These are phyloP conservation scores for Drosophila pectinifera DNA, from an alignment of 1,140 invertebrate genomes.

Conservation along the genomic window DNA sequence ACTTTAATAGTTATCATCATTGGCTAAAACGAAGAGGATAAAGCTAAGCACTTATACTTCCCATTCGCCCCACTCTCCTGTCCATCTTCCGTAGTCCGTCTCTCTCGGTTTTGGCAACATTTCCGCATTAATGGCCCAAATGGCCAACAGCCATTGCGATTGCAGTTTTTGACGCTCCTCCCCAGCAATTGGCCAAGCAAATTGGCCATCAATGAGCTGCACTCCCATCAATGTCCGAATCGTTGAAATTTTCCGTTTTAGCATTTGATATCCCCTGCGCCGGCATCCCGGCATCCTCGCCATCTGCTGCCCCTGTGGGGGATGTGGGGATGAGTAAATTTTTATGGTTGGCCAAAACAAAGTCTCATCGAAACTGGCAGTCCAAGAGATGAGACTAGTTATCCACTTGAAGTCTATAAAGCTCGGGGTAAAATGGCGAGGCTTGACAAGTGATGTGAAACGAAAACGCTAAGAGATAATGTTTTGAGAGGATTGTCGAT, in stretches of 20 bases:
- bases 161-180: slow-evolving; percentile 46
- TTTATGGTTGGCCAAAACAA: slow-evolving; percentile 39
- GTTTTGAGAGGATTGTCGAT: neutral
- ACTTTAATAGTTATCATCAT: slow-evolving; percentile 63
- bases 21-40: slow-evolving; percentile 31
- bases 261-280: slow-evolving; percentile 21
- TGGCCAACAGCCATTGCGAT: slow-evolving; percentile 56
- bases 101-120: slow-evolving; percentile 47
- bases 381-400: neutral
- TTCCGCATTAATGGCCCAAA: slow-evolving; percentile 55
- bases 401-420: neutral
- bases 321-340: slow-evolving; percentile 29
- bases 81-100: neutral
- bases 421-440: neutral
- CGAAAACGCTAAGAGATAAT: neutral
- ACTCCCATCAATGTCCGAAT: slow-evolving; percentile 41
- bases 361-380: slow-evolving; percentile 20
- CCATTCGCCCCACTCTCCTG: neutral
- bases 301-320: slow-evolving; percentile 10
- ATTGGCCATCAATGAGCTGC: slow-evolving; percentile 72
- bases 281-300: slow-evolving; percentile 8
- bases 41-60: slow-evolving; percentile 24
- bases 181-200: slow-evolving; percentile 67
- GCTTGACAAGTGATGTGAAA: neutral
- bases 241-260: slow-evolving; percentile 40